These are phyloP conservation scores for Anser brachyrhynchus DNA, from an alignment of 2,113 vertebrate genomes.

Conservation along the genomic window DNA sequence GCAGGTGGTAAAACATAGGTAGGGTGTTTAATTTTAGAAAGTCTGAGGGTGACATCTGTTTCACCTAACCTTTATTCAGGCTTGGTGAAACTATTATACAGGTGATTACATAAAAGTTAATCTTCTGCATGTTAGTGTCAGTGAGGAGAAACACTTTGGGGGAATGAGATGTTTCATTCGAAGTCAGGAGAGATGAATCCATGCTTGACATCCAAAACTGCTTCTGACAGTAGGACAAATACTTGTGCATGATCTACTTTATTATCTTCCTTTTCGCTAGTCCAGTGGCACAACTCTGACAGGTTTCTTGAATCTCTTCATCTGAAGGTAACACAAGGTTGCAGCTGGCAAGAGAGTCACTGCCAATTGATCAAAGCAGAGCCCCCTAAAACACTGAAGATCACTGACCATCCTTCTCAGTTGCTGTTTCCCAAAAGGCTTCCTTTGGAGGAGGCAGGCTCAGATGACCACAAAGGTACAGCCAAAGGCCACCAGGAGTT, in stretches of 20 bases:
- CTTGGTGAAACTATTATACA: background rate
- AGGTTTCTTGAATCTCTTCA: background rate
- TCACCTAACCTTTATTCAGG: background rate
- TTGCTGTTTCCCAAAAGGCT: background rate
- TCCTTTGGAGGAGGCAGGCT: slow-evolving; percentile 71
- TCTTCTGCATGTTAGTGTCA: background rate
- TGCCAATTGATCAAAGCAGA: background rate
- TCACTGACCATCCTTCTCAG: background rate
- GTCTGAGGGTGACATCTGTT: background rate
- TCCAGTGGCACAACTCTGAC: background rate
- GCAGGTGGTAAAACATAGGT: background rate
- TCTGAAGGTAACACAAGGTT: background rate
- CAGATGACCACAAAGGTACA: slow-evolving; percentile 30
- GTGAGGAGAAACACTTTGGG: background rate
- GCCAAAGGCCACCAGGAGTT: slow-evolving; percentile 61
- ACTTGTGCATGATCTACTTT: rapidly evolving
- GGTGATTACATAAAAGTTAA: background rate
- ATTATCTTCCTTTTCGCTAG: background rate
- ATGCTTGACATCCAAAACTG: background rate
- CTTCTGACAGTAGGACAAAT: background rate
- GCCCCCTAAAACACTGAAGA: background rate
- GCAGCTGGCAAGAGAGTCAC: background rate
- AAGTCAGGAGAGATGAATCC: background rate
- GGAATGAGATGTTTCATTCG: background rate
- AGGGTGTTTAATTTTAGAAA: background rate